A percentile compares a stretch with the other conserved stretches of the same genome.
phyloP scores from a whole-genome alignment of 2,113 vertebrate species.

The Diadophis punctatus region DNA sequence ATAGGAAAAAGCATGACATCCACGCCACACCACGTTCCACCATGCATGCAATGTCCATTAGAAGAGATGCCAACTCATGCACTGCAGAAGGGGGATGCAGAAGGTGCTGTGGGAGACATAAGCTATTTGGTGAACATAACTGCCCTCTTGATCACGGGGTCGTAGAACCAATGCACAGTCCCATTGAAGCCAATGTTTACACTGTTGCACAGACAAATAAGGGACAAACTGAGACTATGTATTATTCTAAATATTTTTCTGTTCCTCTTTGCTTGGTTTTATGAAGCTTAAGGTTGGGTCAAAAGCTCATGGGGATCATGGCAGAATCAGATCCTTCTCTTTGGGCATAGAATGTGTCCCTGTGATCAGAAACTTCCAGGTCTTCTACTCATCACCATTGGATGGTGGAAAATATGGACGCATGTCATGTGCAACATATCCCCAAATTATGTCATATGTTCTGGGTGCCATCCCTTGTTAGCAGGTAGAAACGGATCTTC shows the following conservation, averaged over 20 bases:
- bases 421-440: neutral
- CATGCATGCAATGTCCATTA: conserved; percentile 49
- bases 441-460: neutral
- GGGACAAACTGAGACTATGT: neutral
- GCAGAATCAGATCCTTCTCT: neutral
- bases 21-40: conserved; percentile 20
- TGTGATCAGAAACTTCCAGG: neutral
- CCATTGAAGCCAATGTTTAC: neutral
- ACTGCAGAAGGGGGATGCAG: neutral
- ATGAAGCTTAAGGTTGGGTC: neutral
- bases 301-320: too few species aligned
- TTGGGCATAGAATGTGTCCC: neutral
- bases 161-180: fast-evolving
- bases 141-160: neutral
- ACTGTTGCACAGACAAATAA: neutral
- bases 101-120: neutral
- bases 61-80: conserved; percentile 58
- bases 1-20: neutral
- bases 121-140: neutral
- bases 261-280: neutral
- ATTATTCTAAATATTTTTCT: neutral
- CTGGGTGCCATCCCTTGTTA: neutral
- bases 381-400: neutral
- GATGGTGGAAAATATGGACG: neutral
- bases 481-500: neutral